Evolutionary conservation across 2,113 vertebrate species (phyloP), one percentile per base, ranked within the genome.

Genomic region (Siniperca chuatsi): DNA sequence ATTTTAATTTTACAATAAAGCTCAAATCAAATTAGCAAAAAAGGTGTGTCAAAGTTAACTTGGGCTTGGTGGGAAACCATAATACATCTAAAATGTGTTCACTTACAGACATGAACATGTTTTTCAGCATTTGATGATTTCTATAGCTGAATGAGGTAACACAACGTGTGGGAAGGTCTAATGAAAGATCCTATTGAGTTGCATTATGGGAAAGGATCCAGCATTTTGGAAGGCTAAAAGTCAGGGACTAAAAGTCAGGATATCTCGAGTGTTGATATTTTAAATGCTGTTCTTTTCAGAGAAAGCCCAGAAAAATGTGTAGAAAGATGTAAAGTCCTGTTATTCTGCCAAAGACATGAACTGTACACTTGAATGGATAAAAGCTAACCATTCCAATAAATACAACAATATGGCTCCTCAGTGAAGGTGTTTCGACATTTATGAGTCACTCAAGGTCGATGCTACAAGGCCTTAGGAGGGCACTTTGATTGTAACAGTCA

Each of bases 391-490:
- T 64, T 70, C 12, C 33, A 72, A 44, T 25, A 67, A 70, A 68
- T 8, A 29, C 12, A 68, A 46, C 20, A 25, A n/a, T 46, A 60
- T 78, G 10, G 54, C 48, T 64, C 10, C 46, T 37, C 48, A 52
- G 23, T 23, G n/a, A 82, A 80, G 25, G 64, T 72, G 66, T 87
- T 73, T 67, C 65, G 68, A 81, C 70, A 72, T 78, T 55, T 50
- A 4, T 75, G 74, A 89, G 75, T 78, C 64, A 55, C 67, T 69
- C 69, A 88, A 86, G 84, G 92, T 89, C 77, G 33, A 46, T 50
- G 75, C 75, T 77, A 67, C 73, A 72, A 72, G 80, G 71, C 62
- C 72, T 66, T 13, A 2, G 37, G 11, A 84, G 76, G 75, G 69
- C 84, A 65, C 78, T 71, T 62, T 88, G 68, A 73, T 80, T 61